phyloP scores from a whole-genome alignment of 2,888 invertebrate species.

The Pristionchus japonicus region DNA sequence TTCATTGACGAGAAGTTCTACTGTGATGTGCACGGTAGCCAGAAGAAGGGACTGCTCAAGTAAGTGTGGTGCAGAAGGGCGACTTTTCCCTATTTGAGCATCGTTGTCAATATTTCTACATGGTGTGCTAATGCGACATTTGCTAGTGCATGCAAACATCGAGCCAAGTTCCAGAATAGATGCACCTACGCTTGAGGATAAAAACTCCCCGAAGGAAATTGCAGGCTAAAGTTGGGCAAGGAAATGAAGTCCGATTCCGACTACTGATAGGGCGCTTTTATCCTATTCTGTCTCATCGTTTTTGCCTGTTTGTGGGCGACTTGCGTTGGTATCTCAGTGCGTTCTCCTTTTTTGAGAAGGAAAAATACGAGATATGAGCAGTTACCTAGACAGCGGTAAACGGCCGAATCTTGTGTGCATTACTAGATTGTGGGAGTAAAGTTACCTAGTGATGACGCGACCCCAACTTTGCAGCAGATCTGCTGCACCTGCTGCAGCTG shows the following conservation, averaged over 20 bases:
- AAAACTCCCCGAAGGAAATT: not conserved
- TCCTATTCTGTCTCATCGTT: not conserved
- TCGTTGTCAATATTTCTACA: not conserved
- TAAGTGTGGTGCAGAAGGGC: not conserved
- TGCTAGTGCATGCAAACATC: not conserved
- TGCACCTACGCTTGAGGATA: not conserved
- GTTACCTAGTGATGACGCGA: not conserved
- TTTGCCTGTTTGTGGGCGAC: not conserved
- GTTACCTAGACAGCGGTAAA: not conserved
- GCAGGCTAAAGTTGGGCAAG: not conserved
- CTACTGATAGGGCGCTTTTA: not conserved
- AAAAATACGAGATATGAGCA: not conserved
- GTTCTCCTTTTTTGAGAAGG: not conserved
- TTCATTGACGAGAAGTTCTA: slow-evolving; percentile 72
- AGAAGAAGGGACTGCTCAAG: slow-evolving; percentile 55
- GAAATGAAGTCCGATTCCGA: not conserved
- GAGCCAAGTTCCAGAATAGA: not conserved
- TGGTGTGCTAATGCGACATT: not conserved
- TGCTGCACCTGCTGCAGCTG: slow-evolving; percentile 62
- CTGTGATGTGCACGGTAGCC: slow-evolving; percentile 70
- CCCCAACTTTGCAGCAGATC: not conserved
- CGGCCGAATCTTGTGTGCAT: not conserved
- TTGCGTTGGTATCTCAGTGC: not conserved
- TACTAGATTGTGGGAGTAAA: not conserved
- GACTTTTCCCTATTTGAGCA: not conserved